Evolutionary conservation across 2,797 vertebrate species (phyloP), one percentile per base, ranked within the genome.

Genomic region (Chaenodraco wilsoni): DNA sequence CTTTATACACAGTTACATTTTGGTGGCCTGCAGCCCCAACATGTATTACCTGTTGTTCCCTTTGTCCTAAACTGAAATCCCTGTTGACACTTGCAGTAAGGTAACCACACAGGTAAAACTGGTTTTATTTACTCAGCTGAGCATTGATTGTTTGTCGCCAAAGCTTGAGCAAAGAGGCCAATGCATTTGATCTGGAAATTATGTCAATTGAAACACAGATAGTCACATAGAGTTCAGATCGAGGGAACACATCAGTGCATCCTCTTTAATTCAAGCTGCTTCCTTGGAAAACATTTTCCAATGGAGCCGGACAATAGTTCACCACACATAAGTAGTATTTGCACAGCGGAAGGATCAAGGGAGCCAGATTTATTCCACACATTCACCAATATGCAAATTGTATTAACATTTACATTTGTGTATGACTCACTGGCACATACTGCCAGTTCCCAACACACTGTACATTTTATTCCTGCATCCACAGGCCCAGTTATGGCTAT

Each of bases 101-200:
- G 21, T 63, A 14, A 57, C 17, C 31, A 23, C 44, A 43, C 17
- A 31, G 10, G 12, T 31, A 57, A 67, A 72, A 10, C 9, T n/a
- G 5, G 17, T 54, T 66, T 60, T 55, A 51, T 61, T 76, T 60
- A 37, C 64, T 66, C 52, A 40, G 45, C 52, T 61, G 33, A 37
- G 3, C 44, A 84, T 72, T 46, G 65, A 88, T 78, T 66, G 61
- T 65, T 80, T 65, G 33, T 67, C 44, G 27, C 16, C 12, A 56
- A 65, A 37, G 33, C 45, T 51, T 41, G 10, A 55, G 49, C 31
- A 60, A 54, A 56, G 33, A 52, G n/a, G 21, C 19, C 17, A 40
- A 13, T 37, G 23, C n/a, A 70, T 55, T 51, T 83, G 69, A 84
- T 77, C 74, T 78, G 45, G 49, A 76, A 74, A 74, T 63, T 5